Evolutionary conservation across 2,113 vertebrate genomes (phyloP), one percentile per base, ranked within the genome.

Genomic region (Oplegnathus fasciatus): DNA sequence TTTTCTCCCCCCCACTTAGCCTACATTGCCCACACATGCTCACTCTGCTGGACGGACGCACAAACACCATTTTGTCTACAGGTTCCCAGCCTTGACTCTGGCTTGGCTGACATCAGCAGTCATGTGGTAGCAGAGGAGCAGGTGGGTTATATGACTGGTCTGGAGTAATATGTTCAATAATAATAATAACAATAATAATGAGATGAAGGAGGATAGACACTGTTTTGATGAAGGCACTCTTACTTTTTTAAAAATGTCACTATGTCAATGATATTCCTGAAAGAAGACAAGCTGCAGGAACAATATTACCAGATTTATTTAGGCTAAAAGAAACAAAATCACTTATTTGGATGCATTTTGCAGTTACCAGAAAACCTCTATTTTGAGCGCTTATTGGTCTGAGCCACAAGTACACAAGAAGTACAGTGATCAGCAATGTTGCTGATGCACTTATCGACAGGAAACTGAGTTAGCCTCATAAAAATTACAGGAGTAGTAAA

Each of bases 31-130:
- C 72, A 88, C 74, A 85, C 84, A 80, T 50, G 88, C 72, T 83
- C 89, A 57, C 80, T 70, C 78, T 88, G 91, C 78, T 84, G 89
- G 91, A 88, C 30, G 48, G 84, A 84, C 82, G 78, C 86, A 91
- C 89, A 88, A 88, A 93, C 92, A 92, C 92, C 92, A 94, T 93
- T 93, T 94, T 94, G 93, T 93, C 92, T 83, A 84, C 92, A 92
- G 93, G 92, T 93, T 93, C 69, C 86, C 85, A 74, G 88, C 86
- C 73, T 87, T 89, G 85, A 82, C 80, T 85, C 57, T 75, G 82
- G 58, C 75, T 71, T 77, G 77, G 75, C 78, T 89, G 87, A 92
- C 91, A 93, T 89, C 89, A 93, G 82, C 86, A 83, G 91, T 89
- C 93, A 91, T 88, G 91, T 93, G 93, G 86, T 74, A 50, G 34